Evolutionary conservation across 2,888 invertebrate genomes (phyloP).

Genomic region (Sinotaia quadrata): DNA sequence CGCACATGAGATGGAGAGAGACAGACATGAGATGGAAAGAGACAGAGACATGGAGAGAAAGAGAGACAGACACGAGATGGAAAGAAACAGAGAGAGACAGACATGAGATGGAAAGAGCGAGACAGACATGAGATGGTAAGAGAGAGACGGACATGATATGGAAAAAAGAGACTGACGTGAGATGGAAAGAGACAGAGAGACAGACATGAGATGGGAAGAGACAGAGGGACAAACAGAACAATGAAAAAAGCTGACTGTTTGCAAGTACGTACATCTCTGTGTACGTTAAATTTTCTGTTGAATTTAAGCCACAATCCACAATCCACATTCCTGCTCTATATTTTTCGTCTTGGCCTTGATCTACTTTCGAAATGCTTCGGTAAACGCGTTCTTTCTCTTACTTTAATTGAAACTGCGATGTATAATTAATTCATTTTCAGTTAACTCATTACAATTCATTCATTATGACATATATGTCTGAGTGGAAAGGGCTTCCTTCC

Average conservation of each 20-base stretch:
- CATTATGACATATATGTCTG: too few relatives aligned
- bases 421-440: too few relatives aligned
- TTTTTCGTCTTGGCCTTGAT: too few relatives aligned
- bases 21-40: constrained; percentile 3
- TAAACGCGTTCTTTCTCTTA: too few relatives aligned
- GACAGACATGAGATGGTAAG: not conserved
- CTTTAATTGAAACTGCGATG: too few relatives aligned
- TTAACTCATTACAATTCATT: too few relatives aligned
- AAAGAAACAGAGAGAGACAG: constrained; percentile 7
- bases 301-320: too few relatives aligned
- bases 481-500: too few relatives aligned
- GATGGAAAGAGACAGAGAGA: not conserved
- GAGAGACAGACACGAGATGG: constrained; percentile 9
- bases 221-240: not conserved
- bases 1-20: constrained; percentile 6
- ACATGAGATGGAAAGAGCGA: not conserved
- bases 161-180: not conserved
- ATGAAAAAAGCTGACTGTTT: not conserved
- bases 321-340: too few relatives aligned
- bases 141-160: not conserved
- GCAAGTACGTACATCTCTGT: not conserved
- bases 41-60: not conserved
- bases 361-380: too few relatives aligned
- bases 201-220: not conserved
- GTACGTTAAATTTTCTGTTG: too few relatives aligned